These are phyloP conservation scores for Australoheros scitulus DNA, from an alignment of 2,113 vertebrate species.

Conservation along the genomic window DNA sequence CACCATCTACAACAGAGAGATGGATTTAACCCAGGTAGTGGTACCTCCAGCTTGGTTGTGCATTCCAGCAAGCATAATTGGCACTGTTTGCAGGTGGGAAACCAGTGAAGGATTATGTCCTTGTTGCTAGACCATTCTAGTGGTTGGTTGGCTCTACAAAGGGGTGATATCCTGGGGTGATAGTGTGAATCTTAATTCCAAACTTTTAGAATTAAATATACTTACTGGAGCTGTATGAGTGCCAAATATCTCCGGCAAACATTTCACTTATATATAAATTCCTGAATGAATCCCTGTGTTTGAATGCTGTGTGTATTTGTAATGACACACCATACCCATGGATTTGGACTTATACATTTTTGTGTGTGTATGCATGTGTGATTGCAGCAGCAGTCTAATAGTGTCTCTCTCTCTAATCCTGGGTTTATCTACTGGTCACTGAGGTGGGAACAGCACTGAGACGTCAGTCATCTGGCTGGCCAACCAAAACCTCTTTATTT, in stretches of 20 bases:
- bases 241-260: not conserved
- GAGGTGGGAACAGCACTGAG: constrained; percentile 71
- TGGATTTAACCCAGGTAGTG: constrained; percentile 18
- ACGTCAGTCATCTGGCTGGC: constrained; percentile 77
- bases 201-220: not conserved
- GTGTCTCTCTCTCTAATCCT: constrained; percentile 67
- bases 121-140: constrained; percentile 12
- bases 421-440: constrained; percentile 71
- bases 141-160: not conserved
- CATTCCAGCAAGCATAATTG: constrained; percentile 35
- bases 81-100: constrained; percentile 13
- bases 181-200: not conserved
- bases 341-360: constrained; percentile 5
- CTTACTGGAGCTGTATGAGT: not conserved
- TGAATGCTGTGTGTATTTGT: not conserved
- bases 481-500: constrained; percentile 82
- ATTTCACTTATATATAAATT: not conserved
- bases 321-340: not conserved
- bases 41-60: not conserved
- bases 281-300: not conserved
- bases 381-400: constrained; percentile 54
- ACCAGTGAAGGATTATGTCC: constrained; percentile 15
- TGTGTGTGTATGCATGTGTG: constrained; percentile 6
- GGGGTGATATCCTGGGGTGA: not conserved
- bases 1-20: constrained; percentile 1